Base-by-base conservation (phyloP, 2,797 vertebrate genomes). In the Champsocephalus gunnari region DNA sequence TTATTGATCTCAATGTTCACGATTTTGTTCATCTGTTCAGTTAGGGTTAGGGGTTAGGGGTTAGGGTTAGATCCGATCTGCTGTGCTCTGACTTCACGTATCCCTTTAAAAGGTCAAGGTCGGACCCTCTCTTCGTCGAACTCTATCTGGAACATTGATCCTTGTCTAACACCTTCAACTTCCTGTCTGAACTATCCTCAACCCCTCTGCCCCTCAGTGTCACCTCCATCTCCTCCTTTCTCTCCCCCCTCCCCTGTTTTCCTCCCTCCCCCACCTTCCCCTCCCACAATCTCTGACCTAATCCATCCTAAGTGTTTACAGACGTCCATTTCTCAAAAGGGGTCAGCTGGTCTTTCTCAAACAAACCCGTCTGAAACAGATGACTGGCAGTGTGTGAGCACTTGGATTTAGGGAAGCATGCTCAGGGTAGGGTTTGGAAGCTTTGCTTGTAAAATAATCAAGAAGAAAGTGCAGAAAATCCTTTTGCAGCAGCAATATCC, bases 291-390 rank as follows among this genome's bases (percentile, higher is more conserved):
- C 82, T 88, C 86, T 56, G 53, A 64, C 43, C 82, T 92, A 91
- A 93, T 93, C 90, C 66, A 44, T 72, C 28, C 66, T 90, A 93
- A 94, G 90, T 93, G 93, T 91, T 94, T 90, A 89, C 93, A 94
- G 93, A 90, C 85, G 60, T 77, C 19, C 14, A 64, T 60, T 59
- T 79, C 82, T 84, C 72, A 61, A 68, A 81, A 80, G 70, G 80
- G 84, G 87, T 90, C 88, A 83, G 88, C 88, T 90, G 83, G 84
- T 87, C 81, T 90, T 89, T 85, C 66, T 92, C 85, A 91, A 92
- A 81, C 73, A 73, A 71, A 44, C 51, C 80, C 63, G 81, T 84
- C 73, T 63, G 34, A 80, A 86, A 62, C 84, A 84, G 78, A 84
- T 79, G 71, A 84, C 58, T 43, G 61, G 67, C 62, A 38, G 34